These are phyloP conservation scores for Callyntrura guangdongensis DNA, from an alignment of 2,888 invertebrate species.

Conservation along the genomic window DNA sequence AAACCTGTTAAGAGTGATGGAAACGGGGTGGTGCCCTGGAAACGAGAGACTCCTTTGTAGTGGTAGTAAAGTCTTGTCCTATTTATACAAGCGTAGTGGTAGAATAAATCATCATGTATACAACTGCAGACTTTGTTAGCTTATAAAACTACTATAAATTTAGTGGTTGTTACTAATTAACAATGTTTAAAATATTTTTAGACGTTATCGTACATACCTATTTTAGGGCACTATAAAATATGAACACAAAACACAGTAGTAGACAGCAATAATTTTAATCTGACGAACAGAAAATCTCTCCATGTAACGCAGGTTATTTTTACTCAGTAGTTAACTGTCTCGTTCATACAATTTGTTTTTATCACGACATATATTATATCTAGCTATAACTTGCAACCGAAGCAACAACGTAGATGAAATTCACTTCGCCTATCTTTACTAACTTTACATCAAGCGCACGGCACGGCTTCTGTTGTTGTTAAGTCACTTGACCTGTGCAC, in stretches of 20 bases:
- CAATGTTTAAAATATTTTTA: constrained; percentile 20
- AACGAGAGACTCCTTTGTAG: constrained; percentile 92
- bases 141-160: constrained; percentile 15
- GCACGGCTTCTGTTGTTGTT: constrained; percentile 38
- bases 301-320: background rate
- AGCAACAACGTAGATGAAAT: background rate
- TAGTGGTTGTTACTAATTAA: constrained; percentile 26
- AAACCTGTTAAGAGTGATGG: constrained; percentile 83
- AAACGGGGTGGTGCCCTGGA: constrained; percentile 93
- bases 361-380: background rate
- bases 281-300: constrained; percentile 41
- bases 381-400: constrained; percentile 26
- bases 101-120: constrained; percentile 31
- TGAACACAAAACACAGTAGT: constrained; percentile 36
- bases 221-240: constrained; percentile 9
- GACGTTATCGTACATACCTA: constrained; percentile 3
- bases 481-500: constrained; percentile 14
- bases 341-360: background rate
- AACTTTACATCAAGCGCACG: background rate
- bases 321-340: constrained; percentile 1
- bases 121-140: constrained; percentile 40
- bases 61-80: constrained; percentile 21
- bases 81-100: background rate
- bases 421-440: constrained; percentile 23
- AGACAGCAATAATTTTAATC: constrained; percentile 48